Evolutionary conservation across 1,140 invertebrate genomes (phyloP), one percentile per base, ranked within the genome.

Genomic region (Bombus cullumanus): DNA sequence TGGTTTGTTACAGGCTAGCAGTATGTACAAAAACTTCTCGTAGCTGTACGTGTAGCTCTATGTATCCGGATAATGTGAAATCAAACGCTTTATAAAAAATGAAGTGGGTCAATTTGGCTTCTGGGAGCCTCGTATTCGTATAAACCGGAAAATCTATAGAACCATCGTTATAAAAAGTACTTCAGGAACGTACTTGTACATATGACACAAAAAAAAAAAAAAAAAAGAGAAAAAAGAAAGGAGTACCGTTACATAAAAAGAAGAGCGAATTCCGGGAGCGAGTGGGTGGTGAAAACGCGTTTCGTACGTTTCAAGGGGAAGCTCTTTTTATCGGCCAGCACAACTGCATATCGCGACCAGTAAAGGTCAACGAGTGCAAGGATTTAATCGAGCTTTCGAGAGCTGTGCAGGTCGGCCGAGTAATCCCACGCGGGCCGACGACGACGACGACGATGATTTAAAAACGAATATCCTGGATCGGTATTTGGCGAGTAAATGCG

Each of bases 401-500:
- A 18, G 77, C 34, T 31, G 10, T 13, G 59, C 59, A n/a, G 62
- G 12, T 31, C 39, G 62, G 6, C 4, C n/a, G 62, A n/a, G 31
- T 47, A 79, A 79, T 79, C 31, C 64, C 77, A 68, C 41, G 37
- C 13, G 31, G 37, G 34, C 31, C 34, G 18, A 12, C 68, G 37
- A 43, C 34, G 18, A 28, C 68, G 37, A 43, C 68, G 41, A 8
- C 41, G 43, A 77, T 77, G 75, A 77, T 53, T 74, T 62, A 43
- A 74, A 76, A 69, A 66, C 57, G 72, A 83, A 83, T 75, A 68
- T 77, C 74, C 22, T 12, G 34, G 64, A 68, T 69, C 64, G 59
- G 34, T 31, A 34, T 64, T 69, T 81, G 77, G 28, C 71, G 53
- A 69, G 53, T 74, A 77, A 88, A 83, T 41, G 74, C 62, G 68